phyloP scores from a whole-genome alignment of 2,797 vertebrate species.

The Cuculus canorus region DNA sequence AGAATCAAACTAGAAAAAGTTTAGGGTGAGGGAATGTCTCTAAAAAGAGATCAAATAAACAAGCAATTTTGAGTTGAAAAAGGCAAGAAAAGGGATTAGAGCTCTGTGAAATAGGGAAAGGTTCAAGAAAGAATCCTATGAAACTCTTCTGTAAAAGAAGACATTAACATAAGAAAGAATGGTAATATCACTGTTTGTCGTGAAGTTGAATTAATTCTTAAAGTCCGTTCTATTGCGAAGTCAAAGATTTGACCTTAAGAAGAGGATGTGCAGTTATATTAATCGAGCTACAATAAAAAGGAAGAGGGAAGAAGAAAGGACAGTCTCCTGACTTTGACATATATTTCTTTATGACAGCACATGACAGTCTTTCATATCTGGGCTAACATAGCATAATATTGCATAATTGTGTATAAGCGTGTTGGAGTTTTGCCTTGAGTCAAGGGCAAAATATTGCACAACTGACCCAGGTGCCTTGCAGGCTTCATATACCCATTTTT shows the following conservation, averaged over 20 bases:
- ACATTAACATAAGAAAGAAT: background rate
- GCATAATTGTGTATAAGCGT: background rate
- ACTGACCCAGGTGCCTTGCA: constrained; percentile 3
- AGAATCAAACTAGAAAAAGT: background rate
- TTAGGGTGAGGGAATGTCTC: background rate
- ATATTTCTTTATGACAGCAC: background rate
- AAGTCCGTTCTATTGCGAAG: background rate
- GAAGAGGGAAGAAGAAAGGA: background rate
- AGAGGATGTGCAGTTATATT: background rate
- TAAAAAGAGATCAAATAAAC: background rate
- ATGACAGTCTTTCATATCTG: background rate
- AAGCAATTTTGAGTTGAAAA: background rate
- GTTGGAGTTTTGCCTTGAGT: background rate
- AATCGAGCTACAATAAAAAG: background rate
- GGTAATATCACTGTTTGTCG: background rate
- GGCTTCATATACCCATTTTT: background rate
- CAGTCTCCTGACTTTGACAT: background rate
- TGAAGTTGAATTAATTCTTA: background rate
- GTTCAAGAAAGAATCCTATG: background rate
- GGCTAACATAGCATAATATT: background rate
- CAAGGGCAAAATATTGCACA: background rate
- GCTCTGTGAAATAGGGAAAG: background rate
- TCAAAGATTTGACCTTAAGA: background rate
- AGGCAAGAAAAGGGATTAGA: background rate
- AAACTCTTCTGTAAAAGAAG: background rate